phyloP scores from a whole-genome alignment of 2,888 invertebrate genomes.

The Empis stercorea region DNA sequence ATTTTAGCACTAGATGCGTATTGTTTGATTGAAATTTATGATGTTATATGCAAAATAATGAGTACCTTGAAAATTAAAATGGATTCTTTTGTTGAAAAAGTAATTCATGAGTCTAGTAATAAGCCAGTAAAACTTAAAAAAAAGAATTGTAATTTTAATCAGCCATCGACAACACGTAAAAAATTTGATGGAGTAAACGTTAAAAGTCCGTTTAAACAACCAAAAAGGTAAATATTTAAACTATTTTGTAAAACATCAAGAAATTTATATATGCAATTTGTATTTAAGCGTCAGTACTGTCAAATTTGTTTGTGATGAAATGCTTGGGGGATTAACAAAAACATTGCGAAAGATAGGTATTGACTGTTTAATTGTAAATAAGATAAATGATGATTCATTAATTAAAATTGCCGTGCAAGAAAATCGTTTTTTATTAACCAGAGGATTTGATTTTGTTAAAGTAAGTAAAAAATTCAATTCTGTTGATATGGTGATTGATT shows the following conservation, averaged over 20 bases:
- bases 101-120: constrained; percentile 12
- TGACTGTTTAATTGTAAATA: constrained; percentile 41
- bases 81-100: constrained; percentile 31
- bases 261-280: too few relatives aligned
- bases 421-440: constrained; percentile 43
- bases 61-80: constrained; percentile 34
- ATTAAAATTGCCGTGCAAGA: constrained; percentile 40
- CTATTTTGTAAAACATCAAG: neutral
- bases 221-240: neutral
- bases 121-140: constrained; percentile 16
- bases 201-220: neutral
- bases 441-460: constrained; percentile 36
- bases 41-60: constrained; percentile 37
- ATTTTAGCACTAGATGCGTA: constrained; percentile 68
- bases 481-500: too few relatives aligned
- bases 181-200: neutral
- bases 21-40: constrained; percentile 70
- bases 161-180: neutral
- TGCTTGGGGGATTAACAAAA: constrained; percentile 44
- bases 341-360: constrained; percentile 51
- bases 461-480: constrained; percentile 27
- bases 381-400: constrained; percentile 39
- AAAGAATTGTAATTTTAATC: constrained; percentile 5
- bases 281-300: constrained; percentile 17
- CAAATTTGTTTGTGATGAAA: constrained; percentile 47